phyloP scores from a whole-genome alignment of 2,797 vertebrate genomes.

The Gadopsis marmoratus region DNA sequence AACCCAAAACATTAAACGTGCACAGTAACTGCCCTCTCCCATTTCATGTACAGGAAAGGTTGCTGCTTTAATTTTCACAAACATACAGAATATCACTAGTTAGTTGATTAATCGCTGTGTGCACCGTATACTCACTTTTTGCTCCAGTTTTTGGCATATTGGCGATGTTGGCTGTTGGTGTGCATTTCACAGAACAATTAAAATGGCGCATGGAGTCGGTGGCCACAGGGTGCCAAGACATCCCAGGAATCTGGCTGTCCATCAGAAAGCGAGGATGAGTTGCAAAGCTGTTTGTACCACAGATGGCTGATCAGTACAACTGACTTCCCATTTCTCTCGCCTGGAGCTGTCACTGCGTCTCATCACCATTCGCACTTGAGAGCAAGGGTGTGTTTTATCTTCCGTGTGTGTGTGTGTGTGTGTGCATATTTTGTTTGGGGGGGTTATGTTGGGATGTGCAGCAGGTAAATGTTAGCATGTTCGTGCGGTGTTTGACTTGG shows the following conservation, averaged over 20 bases:
- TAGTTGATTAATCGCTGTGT: constrained; percentile 1
- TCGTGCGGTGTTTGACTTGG: constrained; percentile 39
- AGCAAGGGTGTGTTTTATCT: constrained; percentile 46
- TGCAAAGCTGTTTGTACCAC: constrained; percentile 82
- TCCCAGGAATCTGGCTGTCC: constrained; percentile 76
- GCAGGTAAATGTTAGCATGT: constrained; percentile 55
- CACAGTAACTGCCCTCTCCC: not conserved
- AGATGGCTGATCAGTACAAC: constrained; percentile 87
- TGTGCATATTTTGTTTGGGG: constrained; percentile 33
- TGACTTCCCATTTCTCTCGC: constrained; percentile 73
- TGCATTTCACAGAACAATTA: constrained; percentile 73
- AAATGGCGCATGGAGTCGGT: constrained; percentile 63
- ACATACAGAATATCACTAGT: not conserved
- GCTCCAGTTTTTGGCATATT: constrained; percentile 45
- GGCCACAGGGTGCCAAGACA: constrained; percentile 67
- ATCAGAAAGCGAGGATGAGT: constrained; percentile 77
- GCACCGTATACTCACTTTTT: constrained; percentile 41
- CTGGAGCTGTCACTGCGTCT: constrained; percentile 68
- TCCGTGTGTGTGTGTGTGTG: constrained; percentile 29
- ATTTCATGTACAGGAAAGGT: not conserved
- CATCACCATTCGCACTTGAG: constrained; percentile 69
- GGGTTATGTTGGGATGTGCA: constrained; percentile 25
- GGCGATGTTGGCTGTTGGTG: constrained; percentile 52
- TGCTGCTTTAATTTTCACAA: constrained; percentile 2
- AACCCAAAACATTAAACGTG: not conserved